A percentile compares a stretch with the other conserved stretches of the same genome.
Conservation (phyloP, 2,113 vertebrate species). For the Salminus brasiliensis region DNA sequence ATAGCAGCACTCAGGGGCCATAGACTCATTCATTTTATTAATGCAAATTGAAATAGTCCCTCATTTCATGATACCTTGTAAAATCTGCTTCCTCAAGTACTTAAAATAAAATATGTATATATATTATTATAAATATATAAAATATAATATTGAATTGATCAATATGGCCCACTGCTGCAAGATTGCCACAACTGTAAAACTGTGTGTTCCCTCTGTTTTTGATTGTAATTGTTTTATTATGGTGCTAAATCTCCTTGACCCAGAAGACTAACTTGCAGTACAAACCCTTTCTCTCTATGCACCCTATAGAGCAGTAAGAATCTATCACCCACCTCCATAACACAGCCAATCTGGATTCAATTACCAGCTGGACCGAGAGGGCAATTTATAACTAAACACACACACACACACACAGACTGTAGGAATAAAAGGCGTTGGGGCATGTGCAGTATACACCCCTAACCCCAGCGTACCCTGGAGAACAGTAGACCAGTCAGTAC, state of each 20-base stretch:
- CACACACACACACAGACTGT: conserved; percentile 22
- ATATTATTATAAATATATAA: no score
- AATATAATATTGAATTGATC: no score
- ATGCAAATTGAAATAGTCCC: no score
- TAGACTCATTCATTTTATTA: no score
- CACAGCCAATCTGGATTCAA: conserved; percentile 68
- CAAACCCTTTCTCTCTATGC: conserved; percentile 42
- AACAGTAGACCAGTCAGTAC: conserved; percentile 4
- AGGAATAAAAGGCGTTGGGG: conserved; percentile 60
- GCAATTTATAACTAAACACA: conserved; percentile 64
- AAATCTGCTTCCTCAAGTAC: no score
- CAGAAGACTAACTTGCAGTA: conserved; percentile 44
- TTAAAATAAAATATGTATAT: no score
- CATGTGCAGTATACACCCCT: conserved; percentile 26
- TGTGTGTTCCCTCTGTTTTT: no score
- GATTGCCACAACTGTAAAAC: no score
- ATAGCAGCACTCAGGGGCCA: no score
- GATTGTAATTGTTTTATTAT: conserved; percentile 40
- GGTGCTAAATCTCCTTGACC: conserved; percentile 60
- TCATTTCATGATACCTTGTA: no score
- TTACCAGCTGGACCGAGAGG: conserved; percentile 60
- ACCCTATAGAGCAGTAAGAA: conserved; percentile 54
- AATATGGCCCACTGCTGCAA: no score
- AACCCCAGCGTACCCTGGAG: conserved; percentile 23
- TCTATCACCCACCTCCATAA: conserved; percentile 60